phyloP scores from a whole-genome alignment of 2,113 vertebrate genomes.

The Cacatua alba region DNA sequence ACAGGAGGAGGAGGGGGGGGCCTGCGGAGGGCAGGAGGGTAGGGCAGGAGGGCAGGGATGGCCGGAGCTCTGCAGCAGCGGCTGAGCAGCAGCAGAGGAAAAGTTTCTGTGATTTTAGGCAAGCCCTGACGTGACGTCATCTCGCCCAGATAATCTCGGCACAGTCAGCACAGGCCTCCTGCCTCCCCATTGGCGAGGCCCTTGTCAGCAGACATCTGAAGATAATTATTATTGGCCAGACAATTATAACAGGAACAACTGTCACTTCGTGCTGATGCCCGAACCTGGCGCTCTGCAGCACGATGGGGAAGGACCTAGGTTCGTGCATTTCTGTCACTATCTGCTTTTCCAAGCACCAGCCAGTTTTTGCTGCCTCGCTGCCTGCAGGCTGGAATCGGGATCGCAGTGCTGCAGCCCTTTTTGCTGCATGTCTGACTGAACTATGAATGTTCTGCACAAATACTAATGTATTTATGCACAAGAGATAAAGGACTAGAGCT shows the following conservation, averaged over 20 bases:
- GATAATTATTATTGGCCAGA: slow-evolving; percentile 85
- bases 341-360: background rate
- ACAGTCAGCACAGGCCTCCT: slow-evolving; percentile 83
- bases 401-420: background rate
- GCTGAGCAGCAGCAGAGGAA: background rate
- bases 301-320: background rate
- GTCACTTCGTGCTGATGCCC: slow-evolving; percentile 59
- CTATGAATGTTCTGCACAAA: background rate
- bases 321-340: background rate
- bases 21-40: background rate
- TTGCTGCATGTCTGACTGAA: background rate
- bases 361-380: background rate
- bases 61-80: background rate
- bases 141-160: slow-evolving; percentile 67
- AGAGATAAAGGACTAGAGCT: background rate
- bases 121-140: slow-evolving; percentile 74
- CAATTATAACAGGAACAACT: slow-evolving; percentile 75
- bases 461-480: background rate
- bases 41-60: background rate
- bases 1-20: background rate
- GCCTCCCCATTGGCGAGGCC: slow-evolving; percentile 83
- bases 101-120: slow-evolving; percentile 71
- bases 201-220: slow-evolving; percentile 98
- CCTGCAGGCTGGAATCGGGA: background rate
- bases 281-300: slow-evolving; percentile 55